Conservation (phyloP, 2,113 vertebrate genomes). For the Sakesphorus luctuosus region DNA sequence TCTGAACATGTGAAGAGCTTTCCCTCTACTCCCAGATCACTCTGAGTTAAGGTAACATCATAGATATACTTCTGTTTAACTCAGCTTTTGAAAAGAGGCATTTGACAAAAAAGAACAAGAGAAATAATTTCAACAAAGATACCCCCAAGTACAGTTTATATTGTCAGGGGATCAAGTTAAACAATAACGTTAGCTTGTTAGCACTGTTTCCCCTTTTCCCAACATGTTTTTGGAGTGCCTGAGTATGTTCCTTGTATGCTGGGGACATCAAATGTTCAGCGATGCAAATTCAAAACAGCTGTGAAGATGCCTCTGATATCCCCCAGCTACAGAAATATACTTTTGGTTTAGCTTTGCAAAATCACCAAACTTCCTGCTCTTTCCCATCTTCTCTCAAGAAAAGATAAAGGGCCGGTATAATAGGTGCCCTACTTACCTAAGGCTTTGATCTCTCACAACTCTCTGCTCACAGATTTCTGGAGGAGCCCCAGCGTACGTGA, state of each 20-base stretch:
- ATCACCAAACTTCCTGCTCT: conserved; percentile 3
- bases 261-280: neutral
- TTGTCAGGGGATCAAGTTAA: neutral
- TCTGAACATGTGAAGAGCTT: neutral
- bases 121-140: neutral
- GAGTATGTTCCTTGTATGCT: neutral
- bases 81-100: neutral
- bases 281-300: neutral
- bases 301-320: neutral
- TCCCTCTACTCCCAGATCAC: neutral
- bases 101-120: neutral
- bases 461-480: neutral
- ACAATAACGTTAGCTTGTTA: neutral
- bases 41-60: neutral
- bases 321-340: neutral
- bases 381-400: neutral
- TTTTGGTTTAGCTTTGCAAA: conserved; percentile 24
- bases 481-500: neutral
- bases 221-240: neutral
- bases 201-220: neutral
- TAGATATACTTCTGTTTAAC: neutral
- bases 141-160: neutral
- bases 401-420: neutral
- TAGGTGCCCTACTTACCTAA: conserved; percentile 49
- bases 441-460: conserved; percentile 36